phyloP scores from a whole-genome alignment of 2,888 invertebrate species.

The Cheilosia scutellata region DNA sequence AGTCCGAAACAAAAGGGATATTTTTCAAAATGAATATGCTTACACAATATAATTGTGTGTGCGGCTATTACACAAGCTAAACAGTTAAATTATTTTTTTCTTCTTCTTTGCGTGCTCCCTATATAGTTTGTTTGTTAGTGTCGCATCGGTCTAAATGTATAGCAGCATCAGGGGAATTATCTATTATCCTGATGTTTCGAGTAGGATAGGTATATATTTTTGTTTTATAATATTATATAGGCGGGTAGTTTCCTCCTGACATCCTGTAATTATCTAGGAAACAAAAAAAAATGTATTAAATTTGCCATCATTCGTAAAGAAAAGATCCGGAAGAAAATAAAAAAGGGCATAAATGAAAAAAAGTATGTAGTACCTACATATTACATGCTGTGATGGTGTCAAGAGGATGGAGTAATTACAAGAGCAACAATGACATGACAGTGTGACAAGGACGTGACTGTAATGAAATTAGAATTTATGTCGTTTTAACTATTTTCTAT shows the following conservation, averaged over 20 bases:
- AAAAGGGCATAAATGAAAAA: constrained; percentile 15
- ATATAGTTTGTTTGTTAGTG: neutral
- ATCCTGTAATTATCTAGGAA: constrained; percentile 69
- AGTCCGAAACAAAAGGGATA: constrained; percentile 20
- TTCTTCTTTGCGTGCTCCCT: neutral
- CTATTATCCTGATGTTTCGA: constrained; percentile 32
- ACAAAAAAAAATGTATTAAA: constrained; percentile 48
- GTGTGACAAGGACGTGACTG: constrained; percentile 69
- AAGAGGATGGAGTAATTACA: constrained; percentile 1
- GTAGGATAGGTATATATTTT: constrained; percentile 64
- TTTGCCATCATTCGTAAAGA: constrained; percentile 13
- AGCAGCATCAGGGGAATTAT: neutral
- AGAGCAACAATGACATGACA: constrained; percentile 61
- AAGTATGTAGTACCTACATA: neutral
- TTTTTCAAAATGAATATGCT: constrained; percentile 65
- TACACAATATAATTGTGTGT: constrained; percentile 24
- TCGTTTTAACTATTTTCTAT: constrained; percentile 65
- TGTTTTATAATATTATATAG: constrained; percentile 74
- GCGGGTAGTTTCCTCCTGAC: constrained; percentile 71
- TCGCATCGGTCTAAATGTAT: neutral
- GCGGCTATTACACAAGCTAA: constrained; percentile 1
- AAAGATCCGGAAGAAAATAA: neutral
- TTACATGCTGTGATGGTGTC: constrained; percentile 8
- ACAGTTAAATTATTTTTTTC: constrained; percentile 16
- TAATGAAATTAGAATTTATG: constrained; percentile 73